Conservation (phyloP, 2,888 invertebrate genomes). For the Rhagophthalmus giganteus region DNA sequence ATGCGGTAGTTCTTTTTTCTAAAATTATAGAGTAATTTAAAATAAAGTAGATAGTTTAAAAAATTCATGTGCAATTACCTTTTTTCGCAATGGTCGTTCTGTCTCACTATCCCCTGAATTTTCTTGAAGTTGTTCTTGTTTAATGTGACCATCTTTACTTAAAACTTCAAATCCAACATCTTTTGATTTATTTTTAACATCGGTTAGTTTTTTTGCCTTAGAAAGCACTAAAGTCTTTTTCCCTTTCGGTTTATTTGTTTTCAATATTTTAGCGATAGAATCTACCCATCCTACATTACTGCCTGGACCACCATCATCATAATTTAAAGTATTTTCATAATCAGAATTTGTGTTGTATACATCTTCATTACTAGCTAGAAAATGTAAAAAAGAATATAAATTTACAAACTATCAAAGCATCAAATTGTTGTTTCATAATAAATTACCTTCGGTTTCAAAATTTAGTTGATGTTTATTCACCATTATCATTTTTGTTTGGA, state of each 20-base stretch:
- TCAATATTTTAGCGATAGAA: conserved; percentile 78
- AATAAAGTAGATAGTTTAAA: too few relatives aligned
- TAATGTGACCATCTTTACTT: conserved; percentile 57
- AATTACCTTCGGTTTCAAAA: too few relatives aligned
- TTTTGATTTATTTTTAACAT: conserved; percentile 56
- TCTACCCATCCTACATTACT: conserved; percentile 82
- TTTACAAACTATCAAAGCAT: too few relatives aligned
- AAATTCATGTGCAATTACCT: conserved; percentile 40
- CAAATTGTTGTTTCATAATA: too few relatives aligned
- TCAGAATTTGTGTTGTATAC: not conserved
- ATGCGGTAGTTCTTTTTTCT: conserved; percentile 66
- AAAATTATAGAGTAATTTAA: too few relatives aligned
- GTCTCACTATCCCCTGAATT: conserved; percentile 44
- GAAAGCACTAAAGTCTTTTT: conserved; percentile 77
- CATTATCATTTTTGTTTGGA: too few relatives aligned
- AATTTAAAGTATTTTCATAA: too few relatives aligned
- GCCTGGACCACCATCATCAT: conserved; percentile 33
- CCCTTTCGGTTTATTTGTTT: conserved; percentile 72
- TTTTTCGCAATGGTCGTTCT: conserved; percentile 51
- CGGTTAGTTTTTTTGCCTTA: conserved; percentile 74
- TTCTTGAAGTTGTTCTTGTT: conserved; percentile 51
- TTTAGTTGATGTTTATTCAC: too few relatives aligned
- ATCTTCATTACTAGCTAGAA: not conserved
- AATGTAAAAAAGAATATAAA: not conserved
- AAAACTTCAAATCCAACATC: conserved; percentile 69